phyloP scores from a whole-genome alignment of 2,797 vertebrate species.

The Enteromius afrohamiltoni region DNA sequence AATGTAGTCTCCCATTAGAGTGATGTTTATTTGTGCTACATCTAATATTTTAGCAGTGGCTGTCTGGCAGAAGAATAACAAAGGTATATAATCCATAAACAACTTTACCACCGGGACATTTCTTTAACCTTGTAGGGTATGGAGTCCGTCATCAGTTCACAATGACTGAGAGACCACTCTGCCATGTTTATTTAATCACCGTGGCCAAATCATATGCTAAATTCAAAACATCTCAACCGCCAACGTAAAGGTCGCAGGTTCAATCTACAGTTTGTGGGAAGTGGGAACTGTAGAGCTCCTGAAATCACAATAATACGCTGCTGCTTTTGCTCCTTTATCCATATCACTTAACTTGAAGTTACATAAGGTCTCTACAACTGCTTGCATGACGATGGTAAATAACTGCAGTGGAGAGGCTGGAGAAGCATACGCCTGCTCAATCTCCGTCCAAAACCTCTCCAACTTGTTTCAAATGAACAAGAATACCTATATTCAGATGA shows the following conservation, averaged over 20 bases:
- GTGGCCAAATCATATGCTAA: slow-evolving; percentile 20
- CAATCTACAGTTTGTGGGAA: slow-evolving; percentile 22
- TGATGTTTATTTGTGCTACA: slow-evolving; percentile 10
- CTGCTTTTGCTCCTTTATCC: background rate
- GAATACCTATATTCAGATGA: slow-evolving; percentile 56
- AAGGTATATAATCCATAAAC: slow-evolving; percentile 14
- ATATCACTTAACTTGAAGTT: slow-evolving; percentile 15
- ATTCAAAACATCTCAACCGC: slow-evolving; percentile 47
- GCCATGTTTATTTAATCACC: slow-evolving; percentile 22
- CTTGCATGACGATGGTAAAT: background rate
- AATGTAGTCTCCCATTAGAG: background rate
- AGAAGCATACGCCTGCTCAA: background rate
- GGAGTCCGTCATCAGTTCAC: background rate
- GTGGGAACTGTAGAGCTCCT: background rate
- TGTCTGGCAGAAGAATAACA: background rate
- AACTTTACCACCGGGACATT: slow-evolving; percentile 15
- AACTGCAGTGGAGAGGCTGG: background rate
- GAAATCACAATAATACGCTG: background rate
- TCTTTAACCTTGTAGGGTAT: slow-evolving; percentile 20
- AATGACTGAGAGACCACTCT: slow-evolving; percentile 22
- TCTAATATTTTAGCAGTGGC: background rate
- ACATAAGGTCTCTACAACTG: background rate
- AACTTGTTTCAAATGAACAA: slow-evolving; percentile 39
- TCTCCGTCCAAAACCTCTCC: background rate
- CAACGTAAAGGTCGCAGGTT: slow-evolving; percentile 61